Conservation (phyloP, 2,797 vertebrate species). For the Setipinna tenuifilis region DNA sequence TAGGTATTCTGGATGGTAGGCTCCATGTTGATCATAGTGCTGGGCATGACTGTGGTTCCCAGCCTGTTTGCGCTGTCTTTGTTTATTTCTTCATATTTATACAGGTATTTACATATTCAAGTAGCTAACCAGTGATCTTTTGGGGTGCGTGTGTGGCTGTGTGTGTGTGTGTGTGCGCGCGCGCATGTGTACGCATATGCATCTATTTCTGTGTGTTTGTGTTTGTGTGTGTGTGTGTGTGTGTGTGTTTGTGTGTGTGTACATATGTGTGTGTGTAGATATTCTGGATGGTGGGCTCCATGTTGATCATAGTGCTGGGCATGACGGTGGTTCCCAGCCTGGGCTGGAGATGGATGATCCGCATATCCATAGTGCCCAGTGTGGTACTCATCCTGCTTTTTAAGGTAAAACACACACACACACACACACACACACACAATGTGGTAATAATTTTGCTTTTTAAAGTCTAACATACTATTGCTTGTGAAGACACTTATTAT, state of each 20-base stretch:
- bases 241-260: constrained; percentile 9
- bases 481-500: too few species aligned
- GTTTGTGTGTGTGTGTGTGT: not conserved
- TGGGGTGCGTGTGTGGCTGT: too few species aligned
- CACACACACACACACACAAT: not conserved
- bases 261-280: constrained; percentile 70
- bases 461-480: too few species aligned
- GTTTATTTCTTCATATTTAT: not conserved
- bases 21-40: constrained; percentile 87
- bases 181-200: not conserved
- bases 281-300: constrained; percentile 91
- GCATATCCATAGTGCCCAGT: constrained; percentile 85
- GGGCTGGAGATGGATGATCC: constrained; percentile 95
- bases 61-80: not conserved
- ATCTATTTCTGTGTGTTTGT: not conserved
- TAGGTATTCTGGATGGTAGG: constrained; percentile 94
- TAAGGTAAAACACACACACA: constrained; percentile 70
- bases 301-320: constrained; percentile 88
- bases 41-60: constrained; percentile 87
- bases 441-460: too few species aligned
- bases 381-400: constrained; percentile 87
- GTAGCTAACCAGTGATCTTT: too few species aligned
- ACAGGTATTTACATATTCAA: too few species aligned
- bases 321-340: constrained; percentile 84
- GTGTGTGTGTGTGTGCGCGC: not conserved